Conservation (phyloP, 2,113 vertebrate genomes). For the Psettodes erumei region DNA sequence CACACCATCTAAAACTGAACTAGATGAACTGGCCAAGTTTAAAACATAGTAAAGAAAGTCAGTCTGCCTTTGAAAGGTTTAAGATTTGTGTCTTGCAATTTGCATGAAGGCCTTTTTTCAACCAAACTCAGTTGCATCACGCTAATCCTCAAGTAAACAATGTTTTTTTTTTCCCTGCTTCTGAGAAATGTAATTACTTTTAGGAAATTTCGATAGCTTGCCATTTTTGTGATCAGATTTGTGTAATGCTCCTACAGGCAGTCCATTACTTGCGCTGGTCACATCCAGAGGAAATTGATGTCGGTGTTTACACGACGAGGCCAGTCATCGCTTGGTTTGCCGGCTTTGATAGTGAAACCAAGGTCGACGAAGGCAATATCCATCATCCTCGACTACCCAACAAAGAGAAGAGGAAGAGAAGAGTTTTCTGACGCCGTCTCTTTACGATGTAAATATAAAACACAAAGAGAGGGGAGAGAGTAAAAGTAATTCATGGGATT, state of each 20-base stretch:
- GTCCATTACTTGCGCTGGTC: background rate
- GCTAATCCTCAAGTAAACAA: background rate
- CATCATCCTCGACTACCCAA: background rate
- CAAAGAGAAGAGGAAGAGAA: fast-evolving
- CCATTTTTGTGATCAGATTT: constrained; percentile 31
- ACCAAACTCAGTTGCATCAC: background rate
- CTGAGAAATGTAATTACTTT: background rate
- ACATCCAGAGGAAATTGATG: constrained; percentile 18
- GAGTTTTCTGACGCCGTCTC: background rate
- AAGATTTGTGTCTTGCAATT: background rate
- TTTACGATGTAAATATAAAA: background rate
- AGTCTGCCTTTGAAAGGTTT: background rate
- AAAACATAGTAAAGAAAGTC: background rate
- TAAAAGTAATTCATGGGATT: too few relatives aligned
- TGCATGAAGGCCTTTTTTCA: background rate
- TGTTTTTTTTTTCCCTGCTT: background rate
- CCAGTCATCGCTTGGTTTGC: constrained; percentile 17
- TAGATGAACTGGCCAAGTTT: background rate
- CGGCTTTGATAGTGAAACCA: constrained; percentile 8
- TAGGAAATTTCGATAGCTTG: background rate
- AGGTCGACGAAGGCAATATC: background rate
- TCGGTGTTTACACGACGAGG: background rate
- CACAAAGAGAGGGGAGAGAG: too few relatives aligned
- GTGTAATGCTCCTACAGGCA: constrained; percentile 21
- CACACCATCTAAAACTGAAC: background rate